Percentiles rank a stretch among this genome's conserved stretches.
These are phyloP conservation scores for Ophion costatus DNA, from an alignment of 2,888 invertebrate species.

Conservation along the genomic window DNA sequence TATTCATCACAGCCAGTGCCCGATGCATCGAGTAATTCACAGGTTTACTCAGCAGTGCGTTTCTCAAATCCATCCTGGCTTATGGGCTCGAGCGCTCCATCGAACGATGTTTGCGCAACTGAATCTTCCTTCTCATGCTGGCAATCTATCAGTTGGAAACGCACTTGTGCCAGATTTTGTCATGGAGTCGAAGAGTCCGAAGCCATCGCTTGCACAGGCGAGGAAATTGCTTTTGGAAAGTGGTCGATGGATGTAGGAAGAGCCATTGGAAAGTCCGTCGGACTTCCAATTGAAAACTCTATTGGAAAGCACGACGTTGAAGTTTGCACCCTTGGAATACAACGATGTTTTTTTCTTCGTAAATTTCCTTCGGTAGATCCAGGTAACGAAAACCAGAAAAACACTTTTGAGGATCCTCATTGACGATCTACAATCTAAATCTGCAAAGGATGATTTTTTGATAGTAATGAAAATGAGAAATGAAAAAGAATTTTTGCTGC, in stretches of 20 bases:
- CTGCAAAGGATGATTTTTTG: no score
- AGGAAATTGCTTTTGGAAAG: background rate
- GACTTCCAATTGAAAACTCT: background rate
- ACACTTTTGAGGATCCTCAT: no score
- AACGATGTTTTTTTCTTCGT: no score
- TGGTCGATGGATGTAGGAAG: background rate
- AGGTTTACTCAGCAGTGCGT: background rate
- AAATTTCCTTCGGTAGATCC: no score
- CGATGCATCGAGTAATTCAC: background rate
- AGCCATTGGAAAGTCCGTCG: background rate
- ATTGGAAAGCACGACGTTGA: background rate
- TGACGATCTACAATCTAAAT: no score
- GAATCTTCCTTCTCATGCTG: background rate
- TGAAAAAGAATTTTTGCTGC: no score
- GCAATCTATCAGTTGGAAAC: background rate
- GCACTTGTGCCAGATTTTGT: background rate
- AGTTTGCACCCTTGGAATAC: no score
- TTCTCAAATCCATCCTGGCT: background rate
- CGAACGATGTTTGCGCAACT: background rate
- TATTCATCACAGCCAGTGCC: background rate
- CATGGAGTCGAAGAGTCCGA: background rate
- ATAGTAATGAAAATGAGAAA: no score
- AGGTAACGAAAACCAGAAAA: no score
- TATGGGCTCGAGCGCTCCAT: background rate
- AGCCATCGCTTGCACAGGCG: background rate